Base-by-base conservation (phyloP, 2,113 vertebrate genomes). In the Erythrolamprus reginae region DNA sequence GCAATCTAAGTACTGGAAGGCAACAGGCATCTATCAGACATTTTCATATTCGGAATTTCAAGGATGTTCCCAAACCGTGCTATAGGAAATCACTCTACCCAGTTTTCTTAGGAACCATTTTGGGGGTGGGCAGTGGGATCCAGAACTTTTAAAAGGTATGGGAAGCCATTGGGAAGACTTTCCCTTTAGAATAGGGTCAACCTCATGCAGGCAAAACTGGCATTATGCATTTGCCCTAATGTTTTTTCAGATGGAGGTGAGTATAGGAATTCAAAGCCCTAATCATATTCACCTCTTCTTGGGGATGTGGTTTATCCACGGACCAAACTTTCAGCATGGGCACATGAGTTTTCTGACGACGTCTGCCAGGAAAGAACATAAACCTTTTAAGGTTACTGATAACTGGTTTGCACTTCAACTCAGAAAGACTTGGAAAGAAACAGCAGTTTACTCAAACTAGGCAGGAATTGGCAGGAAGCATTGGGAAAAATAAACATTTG, bases 321-420 rank as follows among this genome's bases (percentile, higher is more conserved):
- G 98, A 98, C 99, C 99, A 99, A 42, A 99, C 98, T 89, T 99
- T 99, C 17, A 99, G 96, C 98, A 99, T 99, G 56, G 98, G 96
- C 2, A 99, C 97, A 2, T 99, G 99, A 70, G 97, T 98, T 96
- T 99, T 99, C 82, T 98, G 98, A 86, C 99, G 97, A 88, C 98
- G 97, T 94, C 99, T 99, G 94, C 91, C 24, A 93, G 82, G 93
- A 26, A 90, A 95, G 95, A 95, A 92, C 0, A 0, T 83, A 45
- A 77, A 26, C 8, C n/a, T 48, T 19, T 5, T 86, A 52, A 45
- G 47, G 19, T 15, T 15, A 55, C 15, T 47, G 26, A 86, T 23
- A 15, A 65, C 10, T 85, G 19, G 17, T 4, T 47, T 50, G 83
- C 10, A 51, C 9, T 70, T 56, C 19, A 90, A 24, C 6, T 89